Conservation (phyloP, 2,113 vertebrate species). For the Calypte anna region DNA sequence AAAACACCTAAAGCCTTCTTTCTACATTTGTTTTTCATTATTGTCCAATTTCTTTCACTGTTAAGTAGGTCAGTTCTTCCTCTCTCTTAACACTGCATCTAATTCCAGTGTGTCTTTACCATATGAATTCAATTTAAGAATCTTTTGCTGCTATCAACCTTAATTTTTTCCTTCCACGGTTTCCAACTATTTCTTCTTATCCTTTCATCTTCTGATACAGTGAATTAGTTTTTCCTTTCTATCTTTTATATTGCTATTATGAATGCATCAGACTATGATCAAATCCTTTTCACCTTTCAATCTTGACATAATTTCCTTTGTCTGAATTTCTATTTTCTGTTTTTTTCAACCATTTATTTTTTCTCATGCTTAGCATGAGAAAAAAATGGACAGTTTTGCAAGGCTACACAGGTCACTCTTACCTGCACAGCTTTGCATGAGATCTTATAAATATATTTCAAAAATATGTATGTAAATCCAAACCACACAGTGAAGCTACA, state of each 20-base stretch:
- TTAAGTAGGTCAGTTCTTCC: conserved; percentile 4
- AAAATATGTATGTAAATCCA: neutral
- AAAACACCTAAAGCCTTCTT: neutral
- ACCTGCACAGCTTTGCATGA: neutral
- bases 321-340: neutral
- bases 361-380: neutral
- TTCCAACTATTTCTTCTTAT: conserved; percentile 28
- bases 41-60: neutral
- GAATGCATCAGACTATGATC: neutral
- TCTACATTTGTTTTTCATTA: neutral
- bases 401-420: neutral
- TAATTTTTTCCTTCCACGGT: neutral
- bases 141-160: neutral
- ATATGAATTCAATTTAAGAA: neutral
- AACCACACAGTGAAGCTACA: neutral
- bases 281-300: neutral
- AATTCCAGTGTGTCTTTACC: neutral
- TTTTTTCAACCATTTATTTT: neutral
- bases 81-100: neutral
- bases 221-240: conserved; percentile 3
- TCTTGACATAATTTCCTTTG: neutral
- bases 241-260: neutral
- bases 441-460: neutral
- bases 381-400: neutral
- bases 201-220: neutral